Conservation (phyloP, 2,888 invertebrate genomes). For the Cheilosia urbana region DNA sequence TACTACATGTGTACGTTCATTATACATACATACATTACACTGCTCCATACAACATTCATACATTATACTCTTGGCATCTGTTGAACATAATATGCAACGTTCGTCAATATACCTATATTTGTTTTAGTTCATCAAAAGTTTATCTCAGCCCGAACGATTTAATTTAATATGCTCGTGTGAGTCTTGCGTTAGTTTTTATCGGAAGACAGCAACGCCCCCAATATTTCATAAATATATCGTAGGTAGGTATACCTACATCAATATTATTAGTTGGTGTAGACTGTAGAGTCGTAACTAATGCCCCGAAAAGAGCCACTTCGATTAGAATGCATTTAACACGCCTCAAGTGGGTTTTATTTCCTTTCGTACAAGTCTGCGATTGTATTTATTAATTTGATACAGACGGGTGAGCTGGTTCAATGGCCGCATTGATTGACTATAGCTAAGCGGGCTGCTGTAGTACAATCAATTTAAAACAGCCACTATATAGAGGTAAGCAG, state of each 20-base stretch:
- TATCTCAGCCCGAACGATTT: neutral
- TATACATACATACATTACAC: neutral
- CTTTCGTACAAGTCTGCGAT: neutral
- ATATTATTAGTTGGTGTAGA: neutral
- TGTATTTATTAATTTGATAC: slow-evolving; percentile 2
- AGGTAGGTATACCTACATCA: neutral
- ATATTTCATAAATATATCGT: slow-evolving; percentile 2
- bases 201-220: slow-evolving; percentile 46
- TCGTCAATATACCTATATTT: neutral
- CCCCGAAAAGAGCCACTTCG: slow-evolving; percentile 2
- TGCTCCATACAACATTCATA: too few species aligned
- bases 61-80: slow-evolving; percentile 20
- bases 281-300: neutral
- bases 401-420: slow-evolving; percentile 52
- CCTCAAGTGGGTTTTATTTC: slow-evolving; percentile 31
- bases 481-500: neutral
- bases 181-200: neutral
- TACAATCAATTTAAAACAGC: neutral
- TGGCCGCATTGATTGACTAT: slow-evolving; percentile 35
- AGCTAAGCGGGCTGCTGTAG: neutral
- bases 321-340: slow-evolving; percentile 51
- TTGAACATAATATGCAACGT: slow-evolving; percentile 25
- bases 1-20: neutral
- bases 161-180: neutral
- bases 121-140: neutral